A percentile compares a stretch with the other conserved stretches of the same genome.
phyloP scores from a whole-genome alignment of 2,113 vertebrate species.

The Oreochromis tanganicae region DNA sequence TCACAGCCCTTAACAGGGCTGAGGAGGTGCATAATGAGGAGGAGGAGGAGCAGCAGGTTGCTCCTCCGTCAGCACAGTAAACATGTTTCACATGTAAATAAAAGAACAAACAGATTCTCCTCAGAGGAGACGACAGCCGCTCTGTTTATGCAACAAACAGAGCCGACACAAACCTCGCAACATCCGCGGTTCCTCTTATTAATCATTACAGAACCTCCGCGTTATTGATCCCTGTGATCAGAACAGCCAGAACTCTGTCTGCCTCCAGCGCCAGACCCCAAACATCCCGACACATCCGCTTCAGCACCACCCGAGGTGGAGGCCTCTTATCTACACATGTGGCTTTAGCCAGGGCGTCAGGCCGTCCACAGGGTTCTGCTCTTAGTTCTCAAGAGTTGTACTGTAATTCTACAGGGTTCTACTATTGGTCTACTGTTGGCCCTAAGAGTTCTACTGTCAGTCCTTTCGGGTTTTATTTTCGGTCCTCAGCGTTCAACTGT shows the following conservation, averaged over 20 bases:
- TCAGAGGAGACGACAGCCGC: background rate
- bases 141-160: background rate
- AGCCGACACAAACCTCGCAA: background rate
- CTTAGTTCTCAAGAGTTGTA: background rate
- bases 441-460: background rate
- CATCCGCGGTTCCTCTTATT: background rate
- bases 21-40: slow-evolving; percentile 21
- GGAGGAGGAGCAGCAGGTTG: background rate
- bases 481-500: background rate
- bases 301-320: background rate
- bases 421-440: background rate
- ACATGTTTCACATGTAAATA: background rate
- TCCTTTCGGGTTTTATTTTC: background rate
- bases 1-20: slow-evolving; percentile 35
- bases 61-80: background rate
- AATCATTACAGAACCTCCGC: background rate
- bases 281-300: background rate
- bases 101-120: background rate
- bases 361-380: background rate
- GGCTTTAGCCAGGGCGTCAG: background rate
- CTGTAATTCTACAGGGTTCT: background rate
- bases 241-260: background rate
- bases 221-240: background rate
- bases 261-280: background rate
- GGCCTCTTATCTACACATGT: background rate